A percentile compares a stretch with the other conserved stretches of the same genome.
Conservation (phyloP, 2,888 invertebrate genomes). For the Ectemnius cavifrons region DNA sequence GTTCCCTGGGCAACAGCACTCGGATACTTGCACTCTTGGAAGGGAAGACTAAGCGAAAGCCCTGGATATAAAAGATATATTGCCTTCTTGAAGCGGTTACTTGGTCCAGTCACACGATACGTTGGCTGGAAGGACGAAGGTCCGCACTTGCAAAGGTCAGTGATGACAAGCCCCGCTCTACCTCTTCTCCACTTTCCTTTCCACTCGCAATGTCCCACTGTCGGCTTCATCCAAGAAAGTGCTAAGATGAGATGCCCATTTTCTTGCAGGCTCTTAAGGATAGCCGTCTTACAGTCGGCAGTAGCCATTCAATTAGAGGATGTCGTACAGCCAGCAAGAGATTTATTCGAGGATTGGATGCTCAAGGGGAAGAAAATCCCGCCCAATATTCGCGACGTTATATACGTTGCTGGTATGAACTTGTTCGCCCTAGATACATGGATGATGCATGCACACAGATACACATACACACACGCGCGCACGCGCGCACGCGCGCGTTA, state of each 20-base stretch:
- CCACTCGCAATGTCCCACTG: neutral
- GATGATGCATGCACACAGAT: too few species aligned
- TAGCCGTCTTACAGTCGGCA: slow-evolving; percentile 85
- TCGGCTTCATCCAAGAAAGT: neutral
- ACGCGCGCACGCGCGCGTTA: too few species aligned
- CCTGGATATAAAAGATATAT: slow-evolving; percentile 85
- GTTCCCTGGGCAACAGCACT: slow-evolving; percentile 92
- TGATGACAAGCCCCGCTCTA: slow-evolving; percentile 14
- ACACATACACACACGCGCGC: too few species aligned
- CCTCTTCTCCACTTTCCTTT: too few species aligned
- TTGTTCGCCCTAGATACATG: too few species aligned
- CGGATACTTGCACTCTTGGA: slow-evolving; percentile 86
- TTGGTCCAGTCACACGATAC: slow-evolving; percentile 81
- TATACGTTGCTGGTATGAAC: slow-evolving; percentile 80
- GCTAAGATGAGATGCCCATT: slow-evolving; percentile 1
- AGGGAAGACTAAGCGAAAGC: slow-evolving; percentile 85
- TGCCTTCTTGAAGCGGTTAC: slow-evolving; percentile 81
- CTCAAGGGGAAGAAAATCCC: slow-evolving; percentile 82
- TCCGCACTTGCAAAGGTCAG: slow-evolving; percentile 83
- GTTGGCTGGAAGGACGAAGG: slow-evolving; percentile 84
- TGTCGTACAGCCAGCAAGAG: slow-evolving; percentile 85
- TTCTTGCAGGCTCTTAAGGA: slow-evolving; percentile 83
- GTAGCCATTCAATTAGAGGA: slow-evolving; percentile 85
- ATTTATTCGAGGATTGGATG: slow-evolving; percentile 87
- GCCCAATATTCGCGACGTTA: slow-evolving; percentile 87